phyloP scores from a whole-genome alignment of 2,888 invertebrate genomes.

The Eupithecia abbreviata region DNA sequence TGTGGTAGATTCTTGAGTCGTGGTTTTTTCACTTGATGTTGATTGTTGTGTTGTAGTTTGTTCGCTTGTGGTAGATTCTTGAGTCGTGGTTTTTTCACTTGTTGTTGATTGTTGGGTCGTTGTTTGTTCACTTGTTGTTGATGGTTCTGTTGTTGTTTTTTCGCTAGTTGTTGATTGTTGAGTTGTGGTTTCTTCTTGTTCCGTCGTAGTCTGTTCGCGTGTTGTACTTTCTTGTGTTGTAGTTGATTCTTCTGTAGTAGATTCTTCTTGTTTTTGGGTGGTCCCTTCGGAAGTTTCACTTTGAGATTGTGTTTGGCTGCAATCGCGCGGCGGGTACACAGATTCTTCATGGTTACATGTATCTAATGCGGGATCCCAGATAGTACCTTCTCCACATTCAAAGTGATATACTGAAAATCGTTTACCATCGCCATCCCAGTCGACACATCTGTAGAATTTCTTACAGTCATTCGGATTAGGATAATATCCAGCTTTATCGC shows the following conservation, averaged over 20 bases:
- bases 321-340: slow-evolving; percentile 83
- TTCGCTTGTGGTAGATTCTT: slow-evolving; percentile 32
- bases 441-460: slow-evolving; percentile 87
- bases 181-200: slow-evolving; percentile 27
- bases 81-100: slow-evolving; percentile 38
- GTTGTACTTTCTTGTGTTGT: slow-evolving; percentile 43
- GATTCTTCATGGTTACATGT: slow-evolving; percentile 88
- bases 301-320: slow-evolving; percentile 63
- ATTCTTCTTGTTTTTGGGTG: slow-evolving; percentile 30
- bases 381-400: slow-evolving; percentile 87
- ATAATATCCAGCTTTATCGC: slow-evolving; percentile 85
- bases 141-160: slow-evolving; percentile 41
- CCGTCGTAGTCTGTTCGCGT: slow-evolving; percentile 42
- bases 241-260: slow-evolving; percentile 36
- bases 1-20: slow-evolving; percentile 45
- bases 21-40: slow-evolving; percentile 32
- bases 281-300: slow-evolving; percentile 47
- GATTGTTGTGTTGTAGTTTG: slow-evolving; percentile 43
- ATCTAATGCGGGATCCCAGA: slow-evolving; percentile 87
- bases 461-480: slow-evolving; percentile 85
- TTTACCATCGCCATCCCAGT: slow-evolving; percentile 82
- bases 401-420: slow-evolving; percentile 86
- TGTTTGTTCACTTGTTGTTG: slow-evolving; percentile 37
- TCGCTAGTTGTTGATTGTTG: slow-evolving; percentile 31
- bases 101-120: slow-evolving; percentile 39